Base-by-base conservation (phyloP, 2,797 vertebrate genomes). In the Hylomyscus alleni region DNA sequence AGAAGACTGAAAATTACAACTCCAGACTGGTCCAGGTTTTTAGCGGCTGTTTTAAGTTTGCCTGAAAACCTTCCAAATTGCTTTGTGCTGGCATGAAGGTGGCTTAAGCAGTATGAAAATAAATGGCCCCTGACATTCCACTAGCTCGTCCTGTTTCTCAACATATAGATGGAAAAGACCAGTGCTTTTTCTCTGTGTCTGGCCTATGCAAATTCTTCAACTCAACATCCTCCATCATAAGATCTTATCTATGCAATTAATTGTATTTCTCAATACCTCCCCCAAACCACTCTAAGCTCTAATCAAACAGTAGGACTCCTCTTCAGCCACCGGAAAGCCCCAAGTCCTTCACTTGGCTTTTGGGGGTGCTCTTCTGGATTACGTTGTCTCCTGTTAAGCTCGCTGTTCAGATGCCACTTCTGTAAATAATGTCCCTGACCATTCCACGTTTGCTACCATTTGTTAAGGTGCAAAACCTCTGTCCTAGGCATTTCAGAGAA, bases 41-140 rank as follows among this genome's bases (percentile, higher is more conserved):
- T 65, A 14, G 7, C 22, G 81, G 0, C 26, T 86, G n/a, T 50
- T 73, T 81, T 73, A 73, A 88, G 76, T 85, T 88, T 75, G 47
- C n/a, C 95, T 47, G 78, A 88, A 83, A 92, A 6, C 29, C 65
- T 92, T 80, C 84, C 13, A 62, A 50, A 58, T 58, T 75, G n/a
- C 22, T 83, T 89, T 94, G 47, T 83, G 85, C 67, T 69, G 13
- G n/a, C 44, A 24, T 77, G 77, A 90, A 67, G 15, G 40, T 47
- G 47, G 54, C 65, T 86, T 81, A 58, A 22, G 44, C 3, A 67
- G n/a, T 40, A 34, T 94, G 44, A 17, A 91, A 96, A 54, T 76
- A 84, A 93, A 83, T 77, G 22, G n/a, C 17, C 40, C 34, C 22
- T 17, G 56, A 85, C 2, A 54, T 60, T 78, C 26, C 7, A 3